Conservation (phyloP, 2,113 vertebrate species). For the Oncorhynchus masou region DNA sequence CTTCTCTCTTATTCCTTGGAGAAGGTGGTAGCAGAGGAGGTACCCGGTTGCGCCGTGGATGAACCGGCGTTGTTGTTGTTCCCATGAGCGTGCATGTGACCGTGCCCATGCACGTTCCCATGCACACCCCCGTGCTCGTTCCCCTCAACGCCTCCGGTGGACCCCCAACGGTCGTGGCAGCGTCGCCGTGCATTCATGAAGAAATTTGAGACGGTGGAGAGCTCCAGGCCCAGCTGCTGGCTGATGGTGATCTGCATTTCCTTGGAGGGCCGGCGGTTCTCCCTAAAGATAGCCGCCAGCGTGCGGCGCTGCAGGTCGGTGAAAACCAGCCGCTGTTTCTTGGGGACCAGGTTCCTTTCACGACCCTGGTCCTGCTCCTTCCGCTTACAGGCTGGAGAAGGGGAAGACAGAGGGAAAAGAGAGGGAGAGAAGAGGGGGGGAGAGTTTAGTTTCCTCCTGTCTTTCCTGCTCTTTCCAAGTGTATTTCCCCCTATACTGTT, state of each 20-base stretch:
- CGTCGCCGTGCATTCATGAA: constrained; percentile 98
- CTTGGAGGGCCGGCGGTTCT: constrained; percentile 97
- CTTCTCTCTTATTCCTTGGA: constrained; percentile 87
- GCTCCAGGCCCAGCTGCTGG: constrained; percentile 95
- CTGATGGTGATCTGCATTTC: constrained; percentile 99
- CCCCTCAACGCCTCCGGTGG: not conserved
- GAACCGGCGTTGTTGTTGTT: constrained; percentile 55
- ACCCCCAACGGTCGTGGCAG: constrained; percentile 90
- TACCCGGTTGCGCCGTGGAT: constrained; percentile 80
- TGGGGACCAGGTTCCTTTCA: constrained; percentile 90
- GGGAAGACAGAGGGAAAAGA: not conserved
- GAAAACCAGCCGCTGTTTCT: constrained; percentile 98
- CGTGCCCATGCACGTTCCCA: constrained; percentile 48
- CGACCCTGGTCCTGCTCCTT: constrained; percentile 97
- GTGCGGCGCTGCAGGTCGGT: constrained; percentile 98
- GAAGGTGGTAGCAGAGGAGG: constrained; percentile 83
- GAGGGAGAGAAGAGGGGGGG: not conserved
- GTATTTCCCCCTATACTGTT: not conserved
- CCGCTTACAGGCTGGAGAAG: constrained; percentile 88
- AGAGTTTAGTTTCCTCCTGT: not conserved
- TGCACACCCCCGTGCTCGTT: constrained; percentile 57
- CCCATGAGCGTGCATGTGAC: constrained; percentile 61
- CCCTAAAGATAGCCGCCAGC: constrained; percentile 97
- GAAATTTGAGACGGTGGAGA: constrained; percentile 98
- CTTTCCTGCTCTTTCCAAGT: not conserved